Evolutionary conservation across 1,140 invertebrate species (phyloP).

Genomic region (Drosophila murphyi): DNA sequence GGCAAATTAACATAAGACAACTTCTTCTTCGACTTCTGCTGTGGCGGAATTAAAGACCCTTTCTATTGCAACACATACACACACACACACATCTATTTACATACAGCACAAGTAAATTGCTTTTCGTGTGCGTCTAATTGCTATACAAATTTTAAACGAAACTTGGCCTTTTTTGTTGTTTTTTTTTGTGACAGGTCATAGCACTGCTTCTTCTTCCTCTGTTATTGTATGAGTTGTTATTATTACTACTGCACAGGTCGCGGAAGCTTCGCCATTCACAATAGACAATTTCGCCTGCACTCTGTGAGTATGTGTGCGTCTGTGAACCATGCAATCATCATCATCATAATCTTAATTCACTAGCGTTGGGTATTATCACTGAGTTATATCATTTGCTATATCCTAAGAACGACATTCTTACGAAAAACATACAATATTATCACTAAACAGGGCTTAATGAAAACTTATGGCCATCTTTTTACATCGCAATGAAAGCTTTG

Average conservation of each 20-base stretch:
- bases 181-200: conserved; percentile 67
- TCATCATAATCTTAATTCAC: conserved; percentile 19
- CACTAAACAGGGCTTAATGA: too few species aligned
- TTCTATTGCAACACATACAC: conserved; percentile 43
- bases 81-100: not conserved
- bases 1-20: conserved; percentile 80
- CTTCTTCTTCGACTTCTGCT: conserved; percentile 71
- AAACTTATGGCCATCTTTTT: not conserved
- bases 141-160: conserved; percentile 71
- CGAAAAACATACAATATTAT: not conserved
- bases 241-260: conserved; percentile 20
- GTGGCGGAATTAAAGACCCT: conserved; percentile 80
- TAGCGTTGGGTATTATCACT: not conserved
- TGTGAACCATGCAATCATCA: conserved; percentile 39
- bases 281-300: conserved; percentile 5
- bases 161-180: conserved; percentile 39
- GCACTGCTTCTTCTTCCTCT: conserved; percentile 8
- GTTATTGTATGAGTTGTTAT: conserved; percentile 24
- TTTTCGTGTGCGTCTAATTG: conserved; percentile 77
- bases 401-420: not conserved
- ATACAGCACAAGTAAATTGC: conserved; percentile 63
- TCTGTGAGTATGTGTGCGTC: conserved; percentile 14
- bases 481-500: not conserved
- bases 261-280: conserved; percentile 21
- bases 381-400: not conserved